Base-by-base conservation (phyloP, 2,888 invertebrate species). In the Mayetiola destructor region DNA sequence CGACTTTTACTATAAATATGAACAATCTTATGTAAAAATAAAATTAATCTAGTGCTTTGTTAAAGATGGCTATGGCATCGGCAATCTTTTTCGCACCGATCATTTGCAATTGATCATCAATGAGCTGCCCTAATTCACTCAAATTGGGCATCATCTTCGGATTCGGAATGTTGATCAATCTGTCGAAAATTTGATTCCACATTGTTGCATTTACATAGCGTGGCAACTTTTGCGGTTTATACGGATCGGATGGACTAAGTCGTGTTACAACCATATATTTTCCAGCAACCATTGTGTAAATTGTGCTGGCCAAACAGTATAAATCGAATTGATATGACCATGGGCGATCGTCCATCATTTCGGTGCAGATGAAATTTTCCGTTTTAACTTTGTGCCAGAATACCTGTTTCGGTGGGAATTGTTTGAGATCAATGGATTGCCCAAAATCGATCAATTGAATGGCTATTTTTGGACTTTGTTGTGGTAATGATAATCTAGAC, bases 241-340 rank as follows among this genome's bases (percentile, higher is more conserved):
- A 48, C 16, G 48, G 27, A 27, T 48, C 27, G 27, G 48, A n/a
- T n/a, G 48, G n/a, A 27, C 6, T 48, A 3, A n/a, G 27, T 27
- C 48, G 48, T 4, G 48, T 27, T n/a, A 86, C 80, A 65, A 86
- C 83, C 85, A 95, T 92, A 70, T 95, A 95, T 66, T 85, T 85
- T 40, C 88, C 88, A 75, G 91, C 88, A 16, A 93, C 73, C 62
- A 95, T 75, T 55, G 88, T 87, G 70, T 94, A 89, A 62, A 91
- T 82, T 9, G 89, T 88, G 14, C 88, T 89, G 55, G 89, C 89
- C 60, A 93, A 74, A 62, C 94, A 93, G 72, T 84, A 95, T 65
- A 90, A 75, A 75, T 96, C 95, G 32, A 89, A 88, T 75, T 95
- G 93, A 71, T 88, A 93, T 36, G 88, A 93, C 96, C 96, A 96